Evolutionary conservation across 2,113 vertebrate species (phyloP).

Genomic region (Chauna torquata): DNA sequence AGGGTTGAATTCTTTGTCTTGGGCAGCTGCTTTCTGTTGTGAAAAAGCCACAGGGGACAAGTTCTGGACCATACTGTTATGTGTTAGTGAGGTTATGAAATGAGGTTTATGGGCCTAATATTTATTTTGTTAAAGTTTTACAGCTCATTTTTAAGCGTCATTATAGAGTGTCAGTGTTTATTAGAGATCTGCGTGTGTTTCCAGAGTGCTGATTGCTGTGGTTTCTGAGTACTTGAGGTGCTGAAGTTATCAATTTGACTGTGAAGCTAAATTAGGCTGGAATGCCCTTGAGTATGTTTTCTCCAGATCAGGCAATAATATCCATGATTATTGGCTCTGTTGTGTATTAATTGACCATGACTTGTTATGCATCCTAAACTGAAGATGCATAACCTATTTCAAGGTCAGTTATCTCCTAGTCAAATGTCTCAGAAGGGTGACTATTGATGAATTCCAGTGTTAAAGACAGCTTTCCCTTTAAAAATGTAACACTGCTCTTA

Average conservation of each 20-base stretch:
- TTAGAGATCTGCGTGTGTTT: neutral
- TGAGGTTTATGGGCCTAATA: neutral
- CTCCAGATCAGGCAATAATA: slow-evolving; percentile 31
- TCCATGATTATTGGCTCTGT: slow-evolving; percentile 18
- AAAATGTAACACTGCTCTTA: neutral
- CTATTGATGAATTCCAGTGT: neutral
- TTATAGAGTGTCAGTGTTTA: neutral
- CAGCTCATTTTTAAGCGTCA: neutral
- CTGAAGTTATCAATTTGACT: neutral
- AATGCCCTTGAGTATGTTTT: slow-evolving; percentile 44
- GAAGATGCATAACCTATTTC: slow-evolving; percentile 27
- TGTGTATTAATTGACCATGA: slow-evolving; percentile 53
- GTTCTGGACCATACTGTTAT: neutral
- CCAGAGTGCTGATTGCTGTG: neutral
- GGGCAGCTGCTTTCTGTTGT: neutral
- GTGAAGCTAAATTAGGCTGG: slow-evolving; percentile 27
- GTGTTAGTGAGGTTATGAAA: neutral
- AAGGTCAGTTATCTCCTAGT: slow-evolving; percentile 5
- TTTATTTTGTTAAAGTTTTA: slow-evolving; percentile 15
- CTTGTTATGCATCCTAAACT: slow-evolving; percentile 14
- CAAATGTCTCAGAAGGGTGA: neutral
- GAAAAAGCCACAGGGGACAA: neutral
- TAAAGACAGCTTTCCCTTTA: neutral
- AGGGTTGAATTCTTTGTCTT: neutral
- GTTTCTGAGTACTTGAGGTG: neutral